Conservation (phyloP, 2,888 invertebrate genomes). For the Eupithecia vulgata region DNA sequence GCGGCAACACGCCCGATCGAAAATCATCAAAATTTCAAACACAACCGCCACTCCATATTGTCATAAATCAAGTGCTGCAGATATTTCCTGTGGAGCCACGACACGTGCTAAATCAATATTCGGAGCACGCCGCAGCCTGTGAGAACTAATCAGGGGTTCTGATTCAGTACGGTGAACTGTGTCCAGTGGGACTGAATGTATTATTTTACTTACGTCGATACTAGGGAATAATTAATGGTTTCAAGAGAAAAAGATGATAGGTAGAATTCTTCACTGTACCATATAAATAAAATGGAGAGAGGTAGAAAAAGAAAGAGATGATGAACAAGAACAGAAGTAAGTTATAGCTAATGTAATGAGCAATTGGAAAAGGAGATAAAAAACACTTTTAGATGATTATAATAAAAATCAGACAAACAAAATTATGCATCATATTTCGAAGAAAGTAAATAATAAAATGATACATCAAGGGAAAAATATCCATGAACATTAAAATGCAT, state of each 20-base stretch:
- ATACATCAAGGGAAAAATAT: constrained; percentile 20
- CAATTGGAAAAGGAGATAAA: background rate
- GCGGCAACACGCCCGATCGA: constrained; percentile 24
- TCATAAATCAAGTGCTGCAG: constrained; percentile 43
- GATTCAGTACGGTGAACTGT: constrained; percentile 16
- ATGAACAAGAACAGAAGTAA: background rate
- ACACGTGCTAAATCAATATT: constrained; percentile 52
- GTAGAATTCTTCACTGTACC: background rate
- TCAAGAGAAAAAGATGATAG: background rate
- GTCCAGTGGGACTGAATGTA: constrained; percentile 5
- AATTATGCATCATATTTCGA: constrained; percentile 1
- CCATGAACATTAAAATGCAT: constrained; percentile 4
- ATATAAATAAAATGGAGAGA: background rate
- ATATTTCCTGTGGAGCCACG: constrained; percentile 40
- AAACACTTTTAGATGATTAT: background rate
- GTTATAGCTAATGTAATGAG: no score
- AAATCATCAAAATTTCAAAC: constrained; percentile 40
- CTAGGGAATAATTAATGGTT: background rate
- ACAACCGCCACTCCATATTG: constrained; percentile 38
- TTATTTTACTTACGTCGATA: background rate
- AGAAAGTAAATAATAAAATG: constrained; percentile 13
- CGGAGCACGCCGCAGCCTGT: constrained; percentile 47
- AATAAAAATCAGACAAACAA: background rate
- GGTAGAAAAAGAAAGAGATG: background rate
- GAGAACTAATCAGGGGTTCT: constrained; percentile 35